Evolutionary conservation across 2,888 invertebrate genomes (phyloP).

Genomic region (Drosophila neoperkinsi): DNA sequence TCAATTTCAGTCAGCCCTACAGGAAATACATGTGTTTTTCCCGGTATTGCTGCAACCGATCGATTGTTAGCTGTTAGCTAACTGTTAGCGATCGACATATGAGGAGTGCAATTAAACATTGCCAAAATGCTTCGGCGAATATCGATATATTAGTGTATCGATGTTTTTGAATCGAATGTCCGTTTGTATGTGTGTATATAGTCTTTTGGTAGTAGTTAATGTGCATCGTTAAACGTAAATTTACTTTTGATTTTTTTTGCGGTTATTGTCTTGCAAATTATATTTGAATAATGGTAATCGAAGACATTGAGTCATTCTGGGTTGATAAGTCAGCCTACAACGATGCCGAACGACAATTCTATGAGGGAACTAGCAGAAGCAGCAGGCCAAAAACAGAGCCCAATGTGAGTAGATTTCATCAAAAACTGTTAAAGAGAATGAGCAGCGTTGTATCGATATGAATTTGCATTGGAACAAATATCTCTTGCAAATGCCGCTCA

Average conservation of each 20-base stretch:
- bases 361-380: slow-evolving; percentile 26
- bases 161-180: not conserved
- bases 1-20: not conserved
- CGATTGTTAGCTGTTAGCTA: no score
- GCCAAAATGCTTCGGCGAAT: not conserved
- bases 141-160: slow-evolving; percentile 4
- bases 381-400: not conserved
- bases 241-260: slow-evolving; percentile 1
- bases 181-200: slow-evolving; percentile 5
- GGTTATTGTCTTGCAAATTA: slow-evolving; percentile 4
- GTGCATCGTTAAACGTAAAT: slow-evolving; percentile 20
- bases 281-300: slow-evolving; percentile 40
- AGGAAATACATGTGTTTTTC: not conserved
- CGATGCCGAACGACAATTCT: slow-evolving; percentile 49
- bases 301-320: slow-evolving; percentile 53
- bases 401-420: slow-evolving; percentile 34
- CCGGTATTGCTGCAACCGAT: no score
- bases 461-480: not conserved
- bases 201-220: slow-evolving; percentile 8
- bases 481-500: slow-evolving; percentile 4
- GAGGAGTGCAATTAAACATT: not conserved
- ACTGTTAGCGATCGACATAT: not conserved
- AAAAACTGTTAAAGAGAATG: slow-evolving; percentile 1
- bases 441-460: not conserved
- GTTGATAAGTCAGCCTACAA: slow-evolving; percentile 40